Evolutionary conservation across 2,113 vertebrate species (phyloP), one percentile per base, ranked within the genome.

Genomic region (Protobothrops mucrosquamatus): DNA sequence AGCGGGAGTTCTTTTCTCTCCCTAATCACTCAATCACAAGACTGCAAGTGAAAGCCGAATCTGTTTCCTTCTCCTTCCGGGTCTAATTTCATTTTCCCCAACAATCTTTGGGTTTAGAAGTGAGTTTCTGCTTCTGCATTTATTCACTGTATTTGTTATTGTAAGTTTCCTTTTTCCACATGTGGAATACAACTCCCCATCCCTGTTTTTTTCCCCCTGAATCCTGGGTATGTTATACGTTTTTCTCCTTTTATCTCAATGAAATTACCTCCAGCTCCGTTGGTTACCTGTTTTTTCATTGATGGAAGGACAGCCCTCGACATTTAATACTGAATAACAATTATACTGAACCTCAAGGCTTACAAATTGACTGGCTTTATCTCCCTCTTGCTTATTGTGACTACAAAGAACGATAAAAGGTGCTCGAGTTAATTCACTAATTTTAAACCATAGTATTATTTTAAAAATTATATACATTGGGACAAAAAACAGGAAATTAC

Each of bases 1-100:
- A 97, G 95, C 95, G 94, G 94, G 95, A 95, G 95, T 96, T 97
- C 96, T 96, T 96, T 52, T 29, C 87, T 96, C 97, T 96, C 95
- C 97, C 98, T 97, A 97, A 98, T 98, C 97, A 97, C 96, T 95
- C 97, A 97, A 98, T 98, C 97, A 97, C 96, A 95, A 94, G 92
- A 94, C 94, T 96, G 97, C 96, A 98, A 98, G 98, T 97, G 97
- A 96, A 96, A 97, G 96, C 94, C 96, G 94, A 96, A 93, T 94
- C 94, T 69, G 94, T 97, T 96, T 96, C 20, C 93, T 95, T 94
- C 96, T 97, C 95, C 96, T 96, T 96, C 95, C 96, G 96, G 95
- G 92, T 93, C 85, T 91, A 54, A 92, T 92, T 95, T 91, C 89
- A 48, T 61, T 95, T 51, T 96, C 92, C 94, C 74, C 87, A 87